Evolutionary conservation across 2,113 vertebrate genomes (phyloP).

Genomic region (Larimichthys crocea): DNA sequence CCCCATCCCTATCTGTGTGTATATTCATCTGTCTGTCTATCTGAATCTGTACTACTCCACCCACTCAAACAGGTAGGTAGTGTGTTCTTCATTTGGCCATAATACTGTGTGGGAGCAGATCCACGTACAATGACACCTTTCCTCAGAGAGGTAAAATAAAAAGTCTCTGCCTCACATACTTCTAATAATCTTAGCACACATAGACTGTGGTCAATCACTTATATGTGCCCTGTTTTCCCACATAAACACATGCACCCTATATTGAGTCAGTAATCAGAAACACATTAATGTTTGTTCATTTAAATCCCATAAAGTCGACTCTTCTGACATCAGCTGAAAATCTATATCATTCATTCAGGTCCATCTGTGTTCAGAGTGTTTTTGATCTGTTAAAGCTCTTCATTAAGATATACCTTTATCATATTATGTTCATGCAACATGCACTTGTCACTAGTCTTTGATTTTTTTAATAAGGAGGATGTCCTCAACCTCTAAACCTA

Average conservation of each 20-base stretch:
- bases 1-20: not conserved
- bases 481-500: no score
- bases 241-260: not conserved
- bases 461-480: no score
- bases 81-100: constrained; percentile 84
- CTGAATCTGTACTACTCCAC: constrained; percentile 17
- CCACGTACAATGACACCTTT: constrained; percentile 79
- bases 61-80: constrained; percentile 86
- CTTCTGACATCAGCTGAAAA: no score
- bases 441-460: no score
- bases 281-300: not conserved
- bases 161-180: constrained; percentile 11
- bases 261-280: not conserved
- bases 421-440: no score
- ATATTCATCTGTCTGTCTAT: constrained; percentile 36
- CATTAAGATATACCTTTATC: no score
- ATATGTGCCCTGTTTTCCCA: not conserved
- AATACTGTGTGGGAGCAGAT: constrained; percentile 89
- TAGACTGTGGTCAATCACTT: not conserved
- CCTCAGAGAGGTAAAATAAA: constrained; percentile 82
- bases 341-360: no score
- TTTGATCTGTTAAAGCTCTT: no score
- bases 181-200: not conserved
- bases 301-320: not conserved
- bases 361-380: no score